phyloP scores from a whole-genome alignment of 2,888 invertebrate species.

The Orchesella flavescens region DNA sequence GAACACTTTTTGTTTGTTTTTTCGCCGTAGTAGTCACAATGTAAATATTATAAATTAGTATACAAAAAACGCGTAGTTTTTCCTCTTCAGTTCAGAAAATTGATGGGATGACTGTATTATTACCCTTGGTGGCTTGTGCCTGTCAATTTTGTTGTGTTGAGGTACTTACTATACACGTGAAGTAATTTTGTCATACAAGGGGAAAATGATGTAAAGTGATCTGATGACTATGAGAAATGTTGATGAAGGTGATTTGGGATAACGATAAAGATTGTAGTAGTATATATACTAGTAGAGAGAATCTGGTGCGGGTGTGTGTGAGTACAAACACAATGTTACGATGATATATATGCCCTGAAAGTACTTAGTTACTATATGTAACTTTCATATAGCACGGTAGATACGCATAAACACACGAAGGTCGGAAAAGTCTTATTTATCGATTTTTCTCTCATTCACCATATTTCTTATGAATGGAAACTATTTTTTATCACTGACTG shows the following conservation, averaged over 20 bases:
- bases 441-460: background rate
- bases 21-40: too few relatives aligned
- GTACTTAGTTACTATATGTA: background rate
- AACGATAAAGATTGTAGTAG: background rate
- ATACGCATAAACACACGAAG: too few relatives aligned
- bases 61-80: too few relatives aligned
- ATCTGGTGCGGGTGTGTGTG: background rate
- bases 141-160: background rate
- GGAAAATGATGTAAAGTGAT: background rate
- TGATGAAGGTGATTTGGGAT: conserved; percentile 8
- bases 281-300: background rate
- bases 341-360: background rate
- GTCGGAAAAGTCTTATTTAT: background rate
- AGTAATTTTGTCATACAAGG: background rate
- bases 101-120: too few relatives aligned
- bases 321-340: background rate
- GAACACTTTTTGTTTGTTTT: too few relatives aligned
- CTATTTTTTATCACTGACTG: background rate
- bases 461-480: background rate
- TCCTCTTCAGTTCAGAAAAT: too few relatives aligned
- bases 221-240: background rate
- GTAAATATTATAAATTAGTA: too few relatives aligned
- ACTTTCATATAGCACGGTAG: background rate
- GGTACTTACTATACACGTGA: background rate
- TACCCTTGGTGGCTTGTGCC: too few relatives aligned